A percentile compares a stretch with the other conserved stretches of the same genome.
Conservation (phyloP, 2,888 invertebrate species). For the Heliconius ismenius region DNA sequence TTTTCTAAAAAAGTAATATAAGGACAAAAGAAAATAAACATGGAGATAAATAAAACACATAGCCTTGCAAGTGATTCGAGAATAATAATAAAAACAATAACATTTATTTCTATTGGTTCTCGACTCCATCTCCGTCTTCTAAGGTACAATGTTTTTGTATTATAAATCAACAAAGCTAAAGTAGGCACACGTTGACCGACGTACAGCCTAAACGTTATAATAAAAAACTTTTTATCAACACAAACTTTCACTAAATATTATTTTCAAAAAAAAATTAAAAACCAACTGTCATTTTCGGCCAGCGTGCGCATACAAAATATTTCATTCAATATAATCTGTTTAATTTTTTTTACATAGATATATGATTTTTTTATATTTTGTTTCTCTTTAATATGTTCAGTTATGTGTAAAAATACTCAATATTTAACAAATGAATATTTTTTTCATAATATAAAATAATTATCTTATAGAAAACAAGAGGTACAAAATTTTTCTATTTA, state of each 20-base stretch:
- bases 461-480: constrained; percentile 76
- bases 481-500: constrained; percentile 64
- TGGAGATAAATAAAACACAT: constrained; percentile 68
- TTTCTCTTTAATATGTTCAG: constrained; percentile 72
- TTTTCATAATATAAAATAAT: constrained; percentile 71
- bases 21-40: not conserved
- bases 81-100: constrained; percentile 81
- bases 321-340: constrained; percentile 50
- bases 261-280: constrained; percentile 38
- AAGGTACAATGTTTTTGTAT: constrained; percentile 77
- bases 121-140: constrained; percentile 71
- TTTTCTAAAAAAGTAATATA: not conserved
- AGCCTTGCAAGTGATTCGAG: constrained; percentile 79
- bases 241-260: constrained; percentile 35
- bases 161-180: constrained; percentile 76
- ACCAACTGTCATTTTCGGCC: constrained; percentile 50
- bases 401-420: constrained; percentile 80
- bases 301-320: constrained; percentile 67
- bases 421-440: constrained; percentile 78
- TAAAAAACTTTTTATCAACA: constrained; percentile 16
- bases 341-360: constrained; percentile 45
- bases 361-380: constrained; percentile 75
- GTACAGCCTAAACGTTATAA: constrained; percentile 39
- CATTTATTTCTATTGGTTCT: constrained; percentile 81
- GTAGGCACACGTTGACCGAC: constrained; percentile 57